phyloP scores from a whole-genome alignment of 1,140 invertebrate genomes.

The Lethrus apterus region DNA sequence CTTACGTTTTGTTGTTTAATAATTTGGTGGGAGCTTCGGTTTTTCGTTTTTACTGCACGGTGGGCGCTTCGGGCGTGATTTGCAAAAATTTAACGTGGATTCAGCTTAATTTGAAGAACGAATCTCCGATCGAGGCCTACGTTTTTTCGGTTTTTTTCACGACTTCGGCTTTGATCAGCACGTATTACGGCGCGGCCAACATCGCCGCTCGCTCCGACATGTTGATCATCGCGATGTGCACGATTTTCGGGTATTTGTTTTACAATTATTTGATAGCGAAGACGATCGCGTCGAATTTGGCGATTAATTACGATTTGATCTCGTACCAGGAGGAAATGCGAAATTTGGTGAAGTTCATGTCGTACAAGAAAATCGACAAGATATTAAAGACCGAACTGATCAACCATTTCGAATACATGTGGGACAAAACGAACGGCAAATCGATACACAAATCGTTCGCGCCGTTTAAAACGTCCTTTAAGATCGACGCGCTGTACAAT shows the following conservation, averaged over 20 bases:
- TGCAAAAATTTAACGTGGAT: no score
- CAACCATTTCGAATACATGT: constrained; percentile 27
- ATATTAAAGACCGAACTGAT: constrained; percentile 20
- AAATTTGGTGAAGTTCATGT: constrained; percentile 20
- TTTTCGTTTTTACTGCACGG: no score
- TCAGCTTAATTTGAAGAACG: no score
- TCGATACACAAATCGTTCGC: constrained; percentile 13
- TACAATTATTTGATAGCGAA: not conserved
- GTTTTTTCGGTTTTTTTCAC: no score
- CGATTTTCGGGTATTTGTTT: not conserved
- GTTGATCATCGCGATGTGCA: no score
- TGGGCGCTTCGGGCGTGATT: no score
- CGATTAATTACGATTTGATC: constrained; percentile 16
- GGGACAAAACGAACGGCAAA: constrained; percentile 22
- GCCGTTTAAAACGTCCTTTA: constrained; percentile 17
- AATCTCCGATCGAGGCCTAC: no score
- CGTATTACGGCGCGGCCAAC: no score
- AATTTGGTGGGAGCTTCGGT: no score
- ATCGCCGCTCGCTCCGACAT: no score
- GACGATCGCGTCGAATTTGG: constrained; percentile 9
- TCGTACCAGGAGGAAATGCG: constrained; percentile 23
- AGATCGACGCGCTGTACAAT: constrained; percentile 19
- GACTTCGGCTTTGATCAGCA: no score
- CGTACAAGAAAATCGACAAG: constrained; percentile 17
- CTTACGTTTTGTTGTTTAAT: no score